Conservation (phyloP, 2,797 vertebrate species). For the Capromys pilorides region DNA sequence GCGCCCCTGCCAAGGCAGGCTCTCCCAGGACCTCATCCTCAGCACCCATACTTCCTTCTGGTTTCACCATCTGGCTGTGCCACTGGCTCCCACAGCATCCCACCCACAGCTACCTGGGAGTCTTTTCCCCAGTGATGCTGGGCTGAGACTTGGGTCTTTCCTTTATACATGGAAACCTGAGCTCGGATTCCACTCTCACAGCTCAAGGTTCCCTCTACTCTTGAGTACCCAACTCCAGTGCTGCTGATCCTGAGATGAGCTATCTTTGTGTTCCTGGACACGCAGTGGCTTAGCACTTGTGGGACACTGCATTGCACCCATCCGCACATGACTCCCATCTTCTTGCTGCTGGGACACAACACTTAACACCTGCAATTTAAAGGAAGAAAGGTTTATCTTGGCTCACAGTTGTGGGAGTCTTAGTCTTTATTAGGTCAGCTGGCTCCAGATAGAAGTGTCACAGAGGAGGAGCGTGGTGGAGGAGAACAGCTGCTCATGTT, state of each 20-base stretch:
- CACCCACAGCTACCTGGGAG: not conserved
- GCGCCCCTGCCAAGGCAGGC: too few relatives aligned
- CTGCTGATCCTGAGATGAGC: not conserved
- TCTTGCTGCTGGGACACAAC: not conserved
- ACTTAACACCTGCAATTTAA: not conserved
- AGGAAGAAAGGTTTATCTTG: not conserved
- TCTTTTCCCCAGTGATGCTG: not conserved
- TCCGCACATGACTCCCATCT: not conserved
- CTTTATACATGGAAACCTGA: not conserved
- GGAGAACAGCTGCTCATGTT: not conserved
- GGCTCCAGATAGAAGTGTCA: not conserved
- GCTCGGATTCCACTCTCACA: not conserved
- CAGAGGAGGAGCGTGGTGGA: not conserved
- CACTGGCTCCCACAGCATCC: not conserved
- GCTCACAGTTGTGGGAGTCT: not conserved
- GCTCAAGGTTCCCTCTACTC: not conserved
- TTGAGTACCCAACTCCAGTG: not conserved
- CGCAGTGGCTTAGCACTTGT: too few relatives aligned
- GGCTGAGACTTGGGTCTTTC: not conserved
- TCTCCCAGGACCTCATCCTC: not conserved
- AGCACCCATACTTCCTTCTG: not conserved
- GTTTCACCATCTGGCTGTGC: not conserved
- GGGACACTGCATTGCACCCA: not conserved
- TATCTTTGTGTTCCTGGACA: not conserved
- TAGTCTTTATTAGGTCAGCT: not conserved